phyloP scores from a whole-genome alignment of 1,140 invertebrate genomes.

The Carcinoscorpius rotundicauda region DNA sequence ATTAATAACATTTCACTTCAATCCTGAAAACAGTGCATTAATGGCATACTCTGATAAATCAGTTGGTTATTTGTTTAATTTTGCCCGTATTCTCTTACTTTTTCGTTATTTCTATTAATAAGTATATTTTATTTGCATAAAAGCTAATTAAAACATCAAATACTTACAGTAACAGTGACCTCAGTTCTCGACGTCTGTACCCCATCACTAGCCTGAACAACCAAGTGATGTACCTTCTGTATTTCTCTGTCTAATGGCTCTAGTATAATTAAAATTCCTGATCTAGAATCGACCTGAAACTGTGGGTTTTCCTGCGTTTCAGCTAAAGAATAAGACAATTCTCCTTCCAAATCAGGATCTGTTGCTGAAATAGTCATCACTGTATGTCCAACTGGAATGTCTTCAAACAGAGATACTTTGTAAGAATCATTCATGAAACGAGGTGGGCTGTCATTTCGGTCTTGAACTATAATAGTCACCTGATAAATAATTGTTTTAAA shows the following conservation, averaged over 20 bases:
- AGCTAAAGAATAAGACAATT: constrained; percentile 51
- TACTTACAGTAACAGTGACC: constrained; percentile 55
- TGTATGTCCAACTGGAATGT: constrained; percentile 59
- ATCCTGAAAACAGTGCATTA: no score
- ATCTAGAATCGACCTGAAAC: constrained; percentile 54
- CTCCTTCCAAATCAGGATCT: constrained; percentile 69
- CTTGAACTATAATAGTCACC: constrained; percentile 64
- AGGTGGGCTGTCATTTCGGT: constrained; percentile 79
- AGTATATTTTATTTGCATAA: no score
- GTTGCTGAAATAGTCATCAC: constrained; percentile 59
- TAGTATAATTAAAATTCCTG: constrained; percentile 53
- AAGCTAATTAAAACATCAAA: not conserved
- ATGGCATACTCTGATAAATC: no score
- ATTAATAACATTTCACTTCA: no score
- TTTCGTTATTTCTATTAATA: no score
- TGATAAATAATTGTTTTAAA: constrained; percentile 32
- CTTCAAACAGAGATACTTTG: constrained; percentile 64
- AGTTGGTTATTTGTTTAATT: no score
- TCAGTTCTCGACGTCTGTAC: constrained; percentile 52
- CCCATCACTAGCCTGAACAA: constrained; percentile 71
- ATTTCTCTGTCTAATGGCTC: constrained; percentile 75
- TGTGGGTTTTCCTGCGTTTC: constrained; percentile 38
- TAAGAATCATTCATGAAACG: constrained; percentile 52
- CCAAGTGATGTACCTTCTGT: constrained; percentile 58
- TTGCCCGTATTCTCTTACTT: no score